phyloP scores from a whole-genome alignment of 2,797 vertebrate species.

The Natrix natrix region DNA sequence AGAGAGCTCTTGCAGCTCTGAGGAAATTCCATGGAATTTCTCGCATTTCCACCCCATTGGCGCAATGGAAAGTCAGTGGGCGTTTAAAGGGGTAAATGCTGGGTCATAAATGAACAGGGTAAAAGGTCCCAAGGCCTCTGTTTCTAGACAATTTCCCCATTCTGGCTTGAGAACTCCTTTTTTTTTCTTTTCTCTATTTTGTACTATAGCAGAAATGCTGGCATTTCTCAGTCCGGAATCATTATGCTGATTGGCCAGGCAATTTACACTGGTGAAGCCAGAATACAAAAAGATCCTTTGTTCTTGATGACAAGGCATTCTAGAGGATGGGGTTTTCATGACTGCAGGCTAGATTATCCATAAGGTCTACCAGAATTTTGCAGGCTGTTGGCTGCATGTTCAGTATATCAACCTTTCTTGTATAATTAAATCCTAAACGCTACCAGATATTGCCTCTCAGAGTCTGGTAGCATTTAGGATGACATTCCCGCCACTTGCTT shows the following conservation, averaged over 20 bases:
- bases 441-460: neutral
- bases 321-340: conserved; percentile 35
- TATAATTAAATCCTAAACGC: neutral
- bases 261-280: conserved; percentile 9
- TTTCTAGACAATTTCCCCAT: conserved; percentile 55
- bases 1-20: conserved; percentile 35
- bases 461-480: neutral
- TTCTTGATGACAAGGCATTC: conserved; percentile 29
- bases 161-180: conserved; percentile 47
- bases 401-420: neutral
- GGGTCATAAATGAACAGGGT: conserved; percentile 35
- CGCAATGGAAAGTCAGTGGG: conserved; percentile 61
- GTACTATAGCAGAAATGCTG: conserved; percentile 31
- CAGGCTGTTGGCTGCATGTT: accelerated
- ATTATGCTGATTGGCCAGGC: conserved; percentile 26
- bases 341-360: conserved; percentile 11
- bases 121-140: conserved; percentile 31
- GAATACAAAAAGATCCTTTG: conserved; percentile 52
- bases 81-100: conserved; percentile 48
- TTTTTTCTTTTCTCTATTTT: conserved; percentile 31
- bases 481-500: neutral
- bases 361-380: neutral
- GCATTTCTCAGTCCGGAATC: conserved; percentile 41
- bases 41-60: neutral
- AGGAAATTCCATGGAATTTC: conserved; percentile 45